phyloP scores from a whole-genome alignment of 2,888 invertebrate genomes.

The Drosophila koepferae region DNA sequence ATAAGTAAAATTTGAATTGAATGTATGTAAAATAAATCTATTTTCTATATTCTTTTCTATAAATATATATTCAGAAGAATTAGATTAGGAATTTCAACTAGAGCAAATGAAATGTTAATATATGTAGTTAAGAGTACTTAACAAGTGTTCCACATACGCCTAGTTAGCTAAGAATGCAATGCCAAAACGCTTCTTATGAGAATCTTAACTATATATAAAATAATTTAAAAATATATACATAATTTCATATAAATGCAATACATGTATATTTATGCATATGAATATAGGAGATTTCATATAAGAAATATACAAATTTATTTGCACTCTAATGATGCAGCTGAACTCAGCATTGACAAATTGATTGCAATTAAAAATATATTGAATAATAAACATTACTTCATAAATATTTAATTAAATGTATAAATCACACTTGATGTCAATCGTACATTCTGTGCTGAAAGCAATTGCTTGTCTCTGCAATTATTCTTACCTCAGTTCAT shows the following conservation, averaged over 20 bases:
- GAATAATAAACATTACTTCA: background rate
- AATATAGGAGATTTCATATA: too few relatives aligned
- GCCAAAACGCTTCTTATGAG: background rate
- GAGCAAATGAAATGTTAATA: too few relatives aligned
- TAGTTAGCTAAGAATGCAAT: background rate
- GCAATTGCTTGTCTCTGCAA: conserved; percentile 4
- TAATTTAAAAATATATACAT: background rate
- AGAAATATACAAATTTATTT: background rate
- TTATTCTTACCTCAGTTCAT: background rate
- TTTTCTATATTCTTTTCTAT: too few relatives aligned
- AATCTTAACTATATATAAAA: background rate
- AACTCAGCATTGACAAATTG: background rate
- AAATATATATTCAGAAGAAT: background rate
- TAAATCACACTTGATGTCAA: background rate
- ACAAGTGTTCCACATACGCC: conserved; percentile 1
- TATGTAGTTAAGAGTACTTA: background rate
- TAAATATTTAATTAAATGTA: background rate
- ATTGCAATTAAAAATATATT: background rate
- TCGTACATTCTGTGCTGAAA: background rate
- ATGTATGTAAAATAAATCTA: background rate
- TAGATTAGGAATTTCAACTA: background rate
- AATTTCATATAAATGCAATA: too few relatives aligned
- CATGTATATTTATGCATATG: too few relatives aligned
- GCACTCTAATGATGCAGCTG: too few relatives aligned
- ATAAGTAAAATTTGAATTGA: background rate